Conservation (phyloP, 2,113 vertebrate genomes). For the Sorex fumeus region DNA sequence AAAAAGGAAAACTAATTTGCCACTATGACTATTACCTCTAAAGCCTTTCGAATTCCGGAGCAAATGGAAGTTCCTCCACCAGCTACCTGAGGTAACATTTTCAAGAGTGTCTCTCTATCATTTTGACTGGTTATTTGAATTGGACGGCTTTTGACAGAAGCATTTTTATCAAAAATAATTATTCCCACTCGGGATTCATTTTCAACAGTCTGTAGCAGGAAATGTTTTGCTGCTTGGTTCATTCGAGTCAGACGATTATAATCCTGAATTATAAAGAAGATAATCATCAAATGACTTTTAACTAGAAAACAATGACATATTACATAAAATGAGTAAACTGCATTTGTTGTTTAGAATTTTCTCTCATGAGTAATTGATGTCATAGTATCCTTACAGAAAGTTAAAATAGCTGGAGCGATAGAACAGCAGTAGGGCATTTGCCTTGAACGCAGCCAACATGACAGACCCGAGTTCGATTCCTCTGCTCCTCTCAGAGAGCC, state of each 20-base stretch:
- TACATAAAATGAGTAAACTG: neutral
- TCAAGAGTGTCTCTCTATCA: conserved; percentile 53
- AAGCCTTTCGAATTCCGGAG: conserved; percentile 72
- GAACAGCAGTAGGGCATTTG: too few relatives aligned
- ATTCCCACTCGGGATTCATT: conserved; percentile 83
- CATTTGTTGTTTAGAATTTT: conserved; percentile 29
- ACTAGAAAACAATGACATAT: neutral
- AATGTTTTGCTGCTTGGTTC: conserved; percentile 83
- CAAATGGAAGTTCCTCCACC: conserved; percentile 82
- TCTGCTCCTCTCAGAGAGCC: too few relatives aligned
- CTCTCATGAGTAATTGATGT: neutral
- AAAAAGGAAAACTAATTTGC: neutral
- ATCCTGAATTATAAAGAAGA: neutral
- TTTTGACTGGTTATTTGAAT: conserved; percentile 63
- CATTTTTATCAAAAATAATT: conserved; percentile 63
- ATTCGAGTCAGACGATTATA: conserved; percentile 63
- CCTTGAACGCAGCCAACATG: too few relatives aligned
- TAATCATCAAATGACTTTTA: conserved; percentile 14
- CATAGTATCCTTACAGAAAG: neutral
- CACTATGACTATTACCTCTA: conserved; percentile 80
- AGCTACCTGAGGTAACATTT: conserved; percentile 8
- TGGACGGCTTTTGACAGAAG: neutral
- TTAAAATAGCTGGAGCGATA: too few relatives aligned
- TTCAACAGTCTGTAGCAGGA: conserved; percentile 85
- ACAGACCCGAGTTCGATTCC: too few relatives aligned